phyloP scores from a whole-genome alignment of 2,888 invertebrate genomes.

The Sarcophaga subvicina region DNA sequence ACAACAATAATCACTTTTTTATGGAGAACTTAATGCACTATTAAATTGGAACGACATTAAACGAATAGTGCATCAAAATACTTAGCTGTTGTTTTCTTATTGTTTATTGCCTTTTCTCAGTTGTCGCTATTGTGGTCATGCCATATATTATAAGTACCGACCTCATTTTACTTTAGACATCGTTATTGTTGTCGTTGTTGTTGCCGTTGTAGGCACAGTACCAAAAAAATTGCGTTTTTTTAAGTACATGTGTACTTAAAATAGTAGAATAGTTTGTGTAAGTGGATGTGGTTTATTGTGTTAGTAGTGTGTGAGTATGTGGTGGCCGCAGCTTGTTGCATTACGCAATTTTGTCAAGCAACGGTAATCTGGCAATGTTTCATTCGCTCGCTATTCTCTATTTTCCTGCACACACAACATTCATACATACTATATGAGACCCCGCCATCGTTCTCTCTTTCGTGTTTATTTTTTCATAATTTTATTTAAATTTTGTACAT shows the following conservation, averaged over 20 bases:
- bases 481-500: slow-evolving; percentile 30
- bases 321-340: slow-evolving; percentile 56
- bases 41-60: slow-evolving; percentile 13
- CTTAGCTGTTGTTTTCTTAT: not conserved
- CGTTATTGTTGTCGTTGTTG: not conserved
- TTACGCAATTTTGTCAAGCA: slow-evolving; percentile 51
- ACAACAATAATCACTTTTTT: no score
- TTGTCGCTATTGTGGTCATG: no score
- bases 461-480: not conserved
- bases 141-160: not conserved
- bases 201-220: not conserved
- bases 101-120: not conserved
- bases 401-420: not conserved
- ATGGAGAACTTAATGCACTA: no score
- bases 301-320: not conserved
- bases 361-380: slow-evolving; percentile 36
- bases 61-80: slow-evolving; percentile 23
- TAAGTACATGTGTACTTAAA: slow-evolving; percentile 36
- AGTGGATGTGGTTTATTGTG: not conserved
- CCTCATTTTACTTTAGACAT: not conserved
- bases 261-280: not conserved
- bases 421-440: slow-evolving; percentile 31
- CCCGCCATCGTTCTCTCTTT: slow-evolving; percentile 4
- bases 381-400: not conserved
- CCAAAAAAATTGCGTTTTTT: slow-evolving; percentile 25